Conservation (phyloP, 2,888 invertebrate species). For the Elysia crispata region DNA sequence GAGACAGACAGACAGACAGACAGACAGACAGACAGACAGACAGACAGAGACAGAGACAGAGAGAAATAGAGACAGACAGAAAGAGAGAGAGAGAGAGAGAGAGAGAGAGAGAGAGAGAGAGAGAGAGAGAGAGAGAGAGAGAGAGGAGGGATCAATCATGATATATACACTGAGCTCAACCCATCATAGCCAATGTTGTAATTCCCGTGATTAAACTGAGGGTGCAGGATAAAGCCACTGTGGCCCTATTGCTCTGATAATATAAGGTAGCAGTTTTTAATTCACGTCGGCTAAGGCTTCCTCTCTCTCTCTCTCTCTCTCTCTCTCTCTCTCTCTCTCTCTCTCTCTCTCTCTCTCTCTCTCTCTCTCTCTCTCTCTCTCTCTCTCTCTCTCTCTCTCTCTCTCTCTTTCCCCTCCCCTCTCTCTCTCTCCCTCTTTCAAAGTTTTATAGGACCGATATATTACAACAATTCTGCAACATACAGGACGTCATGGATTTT, state of each 20-base stretch:
- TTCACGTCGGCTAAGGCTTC: neutral
- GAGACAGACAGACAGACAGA: conserved; percentile 30
- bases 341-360: conserved; percentile 5
- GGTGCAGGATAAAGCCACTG: no score
- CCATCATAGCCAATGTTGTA: no score
- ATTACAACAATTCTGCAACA: no score
- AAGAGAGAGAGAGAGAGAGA: conserved; percentile 35
- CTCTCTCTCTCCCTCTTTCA: neutral
- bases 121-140: conserved; percentile 33
- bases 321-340: neutral
- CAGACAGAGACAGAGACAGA: conserved; percentile 17
- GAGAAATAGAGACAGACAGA: conserved; percentile 1
- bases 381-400: neutral
- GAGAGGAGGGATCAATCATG: neutral
- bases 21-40: conserved; percentile 27
- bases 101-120: conserved; percentile 31
- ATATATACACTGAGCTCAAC: no score
- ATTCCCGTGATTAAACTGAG: no score
- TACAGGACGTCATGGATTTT: no score
- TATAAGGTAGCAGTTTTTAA: neutral
- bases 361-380: neutral
- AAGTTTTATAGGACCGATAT: no score
- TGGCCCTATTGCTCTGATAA: neutral
- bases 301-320: neutral
- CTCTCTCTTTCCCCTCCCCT: neutral